These are phyloP conservation scores for Chrysodeixis includens DNA, from an alignment of 2,888 invertebrate species.

Conservation along the genomic window DNA sequence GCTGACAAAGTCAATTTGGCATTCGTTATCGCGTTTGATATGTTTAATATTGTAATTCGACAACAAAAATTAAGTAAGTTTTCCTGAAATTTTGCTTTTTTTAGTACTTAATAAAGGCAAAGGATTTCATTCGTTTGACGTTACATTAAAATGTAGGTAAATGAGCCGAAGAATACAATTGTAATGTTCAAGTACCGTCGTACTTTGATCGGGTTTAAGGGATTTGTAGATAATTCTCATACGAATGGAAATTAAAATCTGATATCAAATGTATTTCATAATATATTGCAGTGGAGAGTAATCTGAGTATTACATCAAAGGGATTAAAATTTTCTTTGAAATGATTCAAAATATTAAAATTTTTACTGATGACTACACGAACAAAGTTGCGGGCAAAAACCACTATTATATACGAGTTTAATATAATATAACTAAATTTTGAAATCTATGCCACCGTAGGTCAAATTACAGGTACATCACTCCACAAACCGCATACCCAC, in stretches of 20 bases:
- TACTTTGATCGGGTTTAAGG: conserved; percentile 26
- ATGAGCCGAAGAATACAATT: conserved; percentile 42
- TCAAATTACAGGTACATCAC: background rate
- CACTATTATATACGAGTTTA: too few relatives aligned
- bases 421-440: too few relatives aligned
- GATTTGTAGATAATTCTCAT: conserved; percentile 21
- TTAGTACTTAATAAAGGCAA: too few relatives aligned
- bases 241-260: background rate
- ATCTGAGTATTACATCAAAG: background rate
- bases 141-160: conserved; percentile 61
- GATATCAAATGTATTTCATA: background rate
- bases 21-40: too few relatives aligned
- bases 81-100: too few relatives aligned
- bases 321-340: background rate
- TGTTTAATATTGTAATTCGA: too few relatives aligned
- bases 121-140: conserved; percentile 29
- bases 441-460: background rate
- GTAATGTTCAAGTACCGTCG: conserved; percentile 14
- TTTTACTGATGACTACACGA: too few relatives aligned
- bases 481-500: background rate
- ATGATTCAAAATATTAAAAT: background rate
- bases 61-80: too few relatives aligned
- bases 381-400: too few relatives aligned
- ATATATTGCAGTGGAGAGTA: background rate
- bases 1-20: too few relatives aligned